Conservation (phyloP, 1,140 invertebrate genomes). For the Heliconius hewitsoni region DNA sequence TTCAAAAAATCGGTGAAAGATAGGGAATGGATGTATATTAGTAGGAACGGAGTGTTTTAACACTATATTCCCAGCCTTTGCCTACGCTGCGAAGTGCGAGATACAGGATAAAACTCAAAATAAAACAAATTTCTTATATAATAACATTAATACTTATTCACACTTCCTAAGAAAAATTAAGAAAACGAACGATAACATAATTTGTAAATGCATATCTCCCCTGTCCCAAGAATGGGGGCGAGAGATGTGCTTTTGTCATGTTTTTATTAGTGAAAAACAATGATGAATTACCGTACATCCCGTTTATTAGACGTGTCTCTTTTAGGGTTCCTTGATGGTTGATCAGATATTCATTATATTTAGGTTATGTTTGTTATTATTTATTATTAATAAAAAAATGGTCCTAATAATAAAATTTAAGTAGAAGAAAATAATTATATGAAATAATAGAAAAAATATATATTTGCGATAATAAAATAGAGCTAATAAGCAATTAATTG, state of each 20-base stretch:
- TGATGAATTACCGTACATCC: constrained; percentile 75
- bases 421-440: too few relatives aligned
- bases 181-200: constrained; percentile 42
- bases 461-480: too few relatives aligned
- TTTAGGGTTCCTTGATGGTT: constrained; percentile 31
- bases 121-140: background rate
- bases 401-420: too few relatives aligned
- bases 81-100: too few relatives aligned
- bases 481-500: too few relatives aligned
- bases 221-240: constrained; percentile 32
- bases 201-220: constrained; percentile 44
- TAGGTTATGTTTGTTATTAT: background rate
- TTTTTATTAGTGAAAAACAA: constrained; percentile 79
- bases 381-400: too few relatives aligned
- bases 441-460: too few relatives aligned
- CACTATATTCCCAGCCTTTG: too few relatives aligned
- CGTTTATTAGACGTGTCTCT: constrained; percentile 67
- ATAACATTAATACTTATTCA: background rate
- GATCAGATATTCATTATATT: background rate
- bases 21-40: too few relatives aligned
- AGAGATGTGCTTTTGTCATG: constrained; percentile 74
- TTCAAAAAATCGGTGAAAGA: too few relatives aligned
- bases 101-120: too few relatives aligned
- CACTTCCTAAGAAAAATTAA: constrained; percentile 16
- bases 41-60: too few relatives aligned